These are phyloP conservation scores for Ferdinandea cuprea DNA, from an alignment of 2,888 invertebrate genomes.

Conservation along the genomic window DNA sequence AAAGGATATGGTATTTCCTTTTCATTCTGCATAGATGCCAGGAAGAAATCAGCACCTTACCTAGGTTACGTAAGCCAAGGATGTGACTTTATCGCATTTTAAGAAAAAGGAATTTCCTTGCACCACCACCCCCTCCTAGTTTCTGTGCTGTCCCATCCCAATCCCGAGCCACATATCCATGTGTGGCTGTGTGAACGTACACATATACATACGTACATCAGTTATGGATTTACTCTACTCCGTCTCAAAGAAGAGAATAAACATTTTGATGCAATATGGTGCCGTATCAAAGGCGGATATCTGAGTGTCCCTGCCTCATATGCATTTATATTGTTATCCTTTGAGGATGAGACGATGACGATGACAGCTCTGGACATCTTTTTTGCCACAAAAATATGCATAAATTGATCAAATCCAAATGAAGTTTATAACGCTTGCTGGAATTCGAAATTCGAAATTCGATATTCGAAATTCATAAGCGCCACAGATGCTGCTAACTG, in stretches of 20 bases:
- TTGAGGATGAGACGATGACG: slow-evolving; percentile 32
- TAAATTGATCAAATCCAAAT: slow-evolving; percentile 58
- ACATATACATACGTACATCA: background rate
- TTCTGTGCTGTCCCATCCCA: too few relatives aligned
- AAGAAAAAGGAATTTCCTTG: slow-evolving; percentile 59
- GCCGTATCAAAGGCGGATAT: slow-evolving; percentile 63
- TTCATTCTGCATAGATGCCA: slow-evolving; percentile 23
- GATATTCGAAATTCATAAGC: slow-evolving; percentile 25
- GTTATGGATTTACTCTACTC: slow-evolving; percentile 45
- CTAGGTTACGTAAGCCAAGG: slow-evolving; percentile 27
- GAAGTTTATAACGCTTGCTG: slow-evolving; percentile 31
- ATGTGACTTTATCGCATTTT: slow-evolving; percentile 70
- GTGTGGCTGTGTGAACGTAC: too few relatives aligned
- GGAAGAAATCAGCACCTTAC: slow-evolving; percentile 60
- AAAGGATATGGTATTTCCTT: slow-evolving; percentile 59
- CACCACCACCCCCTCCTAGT: background rate
- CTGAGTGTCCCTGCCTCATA: slow-evolving; percentile 47
- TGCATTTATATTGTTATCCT: slow-evolving; percentile 74
- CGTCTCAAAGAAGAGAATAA: slow-evolving; percentile 48
- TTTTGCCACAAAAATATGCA: slow-evolving; percentile 24
- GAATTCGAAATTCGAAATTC: slow-evolving; percentile 1
- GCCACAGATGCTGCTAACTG: background rate
- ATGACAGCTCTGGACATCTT: slow-evolving; percentile 10
- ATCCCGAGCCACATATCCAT: too few relatives aligned
- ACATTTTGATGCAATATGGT: slow-evolving; percentile 61